Evolutionary conservation across 1,140 invertebrate species (phyloP).

Genomic region (Trialeurodes vaporariorum): DNA sequence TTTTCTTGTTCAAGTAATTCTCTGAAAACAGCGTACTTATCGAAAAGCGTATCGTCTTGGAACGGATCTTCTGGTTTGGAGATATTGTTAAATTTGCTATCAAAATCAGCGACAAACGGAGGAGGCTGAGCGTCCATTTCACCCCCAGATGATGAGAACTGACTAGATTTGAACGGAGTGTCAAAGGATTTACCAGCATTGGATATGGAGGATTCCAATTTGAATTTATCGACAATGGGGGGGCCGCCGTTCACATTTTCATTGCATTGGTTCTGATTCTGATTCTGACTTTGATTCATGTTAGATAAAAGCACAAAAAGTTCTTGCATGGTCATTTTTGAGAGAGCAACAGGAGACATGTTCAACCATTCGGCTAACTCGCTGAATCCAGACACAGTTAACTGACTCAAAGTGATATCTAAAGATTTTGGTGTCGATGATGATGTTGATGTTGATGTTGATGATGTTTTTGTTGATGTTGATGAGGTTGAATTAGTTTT

Average conservation of each 20-base stretch:
- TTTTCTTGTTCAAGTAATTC: constrained; percentile 62
- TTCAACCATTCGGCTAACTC: constrained; percentile 61
- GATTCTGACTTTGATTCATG: constrained; percentile 26
- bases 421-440: constrained; percentile 29
- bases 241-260: constrained; percentile 9
- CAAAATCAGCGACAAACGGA: constrained; percentile 43
- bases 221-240: not conserved
- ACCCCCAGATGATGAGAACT: not conserved
- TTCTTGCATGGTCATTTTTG: constrained; percentile 71
- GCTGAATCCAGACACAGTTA: constrained; percentile 64
- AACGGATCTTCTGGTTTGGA: constrained; percentile 22
- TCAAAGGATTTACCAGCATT: not conserved
- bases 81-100: constrained; percentile 50
- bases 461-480: constrained; percentile 12
- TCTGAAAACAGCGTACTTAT: constrained; percentile 73
- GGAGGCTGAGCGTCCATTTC: not conserved
- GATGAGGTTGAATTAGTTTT: constrained; percentile 15
- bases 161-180: constrained; percentile 16
- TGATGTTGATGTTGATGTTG: constrained; percentile 3
- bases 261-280: constrained; percentile 12
- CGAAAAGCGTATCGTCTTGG: constrained; percentile 39
- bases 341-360: constrained; percentile 61
- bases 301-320: constrained; percentile 59
- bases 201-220: constrained; percentile 2
- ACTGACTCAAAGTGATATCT: constrained; percentile 67